A percentile compares a stretch with the other conserved stretches of the same genome.
Evolutionary conservation across 2,888 invertebrate species (phyloP).

Genomic region (Pristionchus entomophagus): DNA sequence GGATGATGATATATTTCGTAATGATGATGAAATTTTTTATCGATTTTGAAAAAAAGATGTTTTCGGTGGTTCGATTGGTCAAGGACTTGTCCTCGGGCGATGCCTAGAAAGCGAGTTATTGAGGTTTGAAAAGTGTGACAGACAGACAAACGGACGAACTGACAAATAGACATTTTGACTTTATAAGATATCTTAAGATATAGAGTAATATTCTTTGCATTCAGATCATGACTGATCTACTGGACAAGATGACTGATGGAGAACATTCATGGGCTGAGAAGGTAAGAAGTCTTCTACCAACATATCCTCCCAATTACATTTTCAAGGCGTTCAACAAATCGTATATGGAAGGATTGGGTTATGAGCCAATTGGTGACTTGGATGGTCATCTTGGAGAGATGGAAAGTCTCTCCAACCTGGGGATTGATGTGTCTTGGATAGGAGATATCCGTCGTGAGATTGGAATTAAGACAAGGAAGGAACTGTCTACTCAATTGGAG

Average conservation of each 20-base stretch:
- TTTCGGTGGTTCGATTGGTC: too few species aligned
- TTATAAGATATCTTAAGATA: too few species aligned
- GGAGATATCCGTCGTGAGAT: background rate
- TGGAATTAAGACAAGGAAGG: background rate
- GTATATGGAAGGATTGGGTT: background rate
- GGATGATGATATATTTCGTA: too few species aligned
- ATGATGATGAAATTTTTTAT: too few species aligned
- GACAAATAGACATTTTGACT: too few species aligned
- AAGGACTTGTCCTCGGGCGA: too few species aligned
- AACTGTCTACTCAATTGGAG: background rate
- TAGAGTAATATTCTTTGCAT: background rate
- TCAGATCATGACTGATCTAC: slow-evolving; percentile 85
- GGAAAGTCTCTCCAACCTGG: slow-evolving; percentile 32
- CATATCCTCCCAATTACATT: background rate
- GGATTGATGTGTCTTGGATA: slow-evolving; percentile 35
- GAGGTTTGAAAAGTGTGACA: too few species aligned
- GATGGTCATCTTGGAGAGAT: background rate
- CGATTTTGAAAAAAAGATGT: too few species aligned
- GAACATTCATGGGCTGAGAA: slow-evolving; percentile 86
- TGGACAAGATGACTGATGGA: slow-evolving; percentile 88
- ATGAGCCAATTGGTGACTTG: slow-evolving; percentile 15
- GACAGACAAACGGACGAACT: too few species aligned
- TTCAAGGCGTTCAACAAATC: background rate
- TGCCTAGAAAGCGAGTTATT: slow-evolving; percentile 49
- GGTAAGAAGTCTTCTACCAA: background rate